Evolutionary conservation across 1,140 invertebrate species (phyloP), one percentile per base, ranked within the genome.

Genomic region (Ladona fulva): DNA sequence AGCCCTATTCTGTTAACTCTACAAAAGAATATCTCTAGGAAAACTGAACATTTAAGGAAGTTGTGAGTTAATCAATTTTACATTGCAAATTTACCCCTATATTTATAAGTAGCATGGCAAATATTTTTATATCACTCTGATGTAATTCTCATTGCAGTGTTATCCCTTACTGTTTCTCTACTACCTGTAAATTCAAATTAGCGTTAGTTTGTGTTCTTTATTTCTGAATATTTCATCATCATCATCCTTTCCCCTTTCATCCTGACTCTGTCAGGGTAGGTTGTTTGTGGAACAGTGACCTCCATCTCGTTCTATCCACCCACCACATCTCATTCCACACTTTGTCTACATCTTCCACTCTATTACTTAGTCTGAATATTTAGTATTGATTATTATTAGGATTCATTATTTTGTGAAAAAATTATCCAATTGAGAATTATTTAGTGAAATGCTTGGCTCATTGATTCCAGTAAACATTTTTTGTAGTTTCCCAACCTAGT

Each of bases 21-120:
- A 24, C 94, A 97, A 82, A 96, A 95, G 84, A 92, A 90, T 82
- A 85, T 97, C 25, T 90, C 90, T 0, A 88, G 89, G n/a, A 93
- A 93, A 86, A 92, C 93, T 80, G 91, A 94, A 37, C 92, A 95
- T 82, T 82, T 97, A 0, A 90, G 91, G 77, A 95, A 95, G 89
- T 90, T 97, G 94, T 97, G 86, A 91, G 92, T 90, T 19, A 78
- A 11, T 76, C 24, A 7, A 25, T 25, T 25, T 42, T 12, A 79
- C 1, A 74, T 5, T 12, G 42, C 22, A 75, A 24, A 37, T 78
- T 25, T 78, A 42, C 16, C 25, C 22, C 73, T n/a, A 76, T 25
- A n/a, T 22, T 24, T 10, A 52, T 52, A 10, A 52, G 19, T 52
- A 8, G 19, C 8, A 8, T 52, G 19, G 8, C 8, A 52, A 52